A percentile compares a stretch with the other conserved stretches of the same genome.
Conservation (phyloP, 2,888 invertebrate species). For the Arge pagana region DNA sequence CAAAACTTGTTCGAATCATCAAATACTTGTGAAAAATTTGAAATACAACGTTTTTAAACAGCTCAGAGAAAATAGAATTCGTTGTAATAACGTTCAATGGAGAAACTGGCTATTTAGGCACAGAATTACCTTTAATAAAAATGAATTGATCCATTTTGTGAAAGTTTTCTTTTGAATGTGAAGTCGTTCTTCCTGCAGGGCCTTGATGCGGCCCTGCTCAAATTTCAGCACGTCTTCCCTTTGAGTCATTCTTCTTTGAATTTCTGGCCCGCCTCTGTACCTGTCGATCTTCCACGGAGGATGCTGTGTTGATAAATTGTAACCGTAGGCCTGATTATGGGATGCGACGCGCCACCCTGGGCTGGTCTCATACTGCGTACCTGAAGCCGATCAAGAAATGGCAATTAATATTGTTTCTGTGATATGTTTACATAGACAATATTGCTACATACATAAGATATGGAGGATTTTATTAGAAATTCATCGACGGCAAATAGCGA, state of each 20-base stretch:
- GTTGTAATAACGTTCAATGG: too few species aligned
- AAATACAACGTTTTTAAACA: too few species aligned
- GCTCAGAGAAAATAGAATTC: too few species aligned
- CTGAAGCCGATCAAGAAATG: constrained; percentile 34
- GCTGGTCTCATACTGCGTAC: constrained; percentile 57
- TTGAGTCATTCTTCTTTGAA: constrained; percentile 83
- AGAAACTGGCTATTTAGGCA: too few species aligned
- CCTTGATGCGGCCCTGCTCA: constrained; percentile 95
- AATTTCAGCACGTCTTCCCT: constrained; percentile 91
- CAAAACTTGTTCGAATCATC: too few species aligned
- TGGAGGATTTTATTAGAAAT: too few species aligned
- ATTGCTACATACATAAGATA: too few species aligned
- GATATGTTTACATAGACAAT: too few species aligned
- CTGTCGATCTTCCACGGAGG: constrained; percentile 32
- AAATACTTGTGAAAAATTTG: too few species aligned
- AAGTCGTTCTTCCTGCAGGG: constrained; percentile 95
- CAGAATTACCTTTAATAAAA: constrained; percentile 86
- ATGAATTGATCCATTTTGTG: constrained; percentile 99
- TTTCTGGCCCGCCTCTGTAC: constrained; percentile 52
- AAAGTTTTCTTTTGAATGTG: constrained; percentile 99
- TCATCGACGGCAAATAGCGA: too few species aligned
- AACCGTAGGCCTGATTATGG: constrained; percentile 39
- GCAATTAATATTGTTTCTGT: too few species aligned
- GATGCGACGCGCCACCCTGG: constrained; percentile 51
- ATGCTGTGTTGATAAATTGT: constrained; percentile 30